Percentiles rank a stretch among this genome's conserved stretches.
phyloP scores from a whole-genome alignment of 2,113 vertebrate species.

The Cryptomyrus ogoouensis region DNA sequence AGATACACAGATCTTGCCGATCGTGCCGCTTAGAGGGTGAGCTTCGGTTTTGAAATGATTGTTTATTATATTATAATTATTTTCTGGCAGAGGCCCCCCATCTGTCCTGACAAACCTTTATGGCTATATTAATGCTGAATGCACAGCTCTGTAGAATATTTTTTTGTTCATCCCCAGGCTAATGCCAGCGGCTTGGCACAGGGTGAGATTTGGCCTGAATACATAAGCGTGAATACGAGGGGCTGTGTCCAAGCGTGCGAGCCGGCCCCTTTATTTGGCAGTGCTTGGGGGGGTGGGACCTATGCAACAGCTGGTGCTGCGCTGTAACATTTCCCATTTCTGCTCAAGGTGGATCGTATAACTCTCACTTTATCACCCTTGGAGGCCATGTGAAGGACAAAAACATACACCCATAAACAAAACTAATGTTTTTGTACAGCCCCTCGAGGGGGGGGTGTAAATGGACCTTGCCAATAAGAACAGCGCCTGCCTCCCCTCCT shows the following conservation, averaged over 20 bases:
- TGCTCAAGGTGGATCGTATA: slow-evolving; percentile 77
- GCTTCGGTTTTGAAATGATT: slow-evolving; percentile 21
- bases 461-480: slow-evolving; percentile 27
- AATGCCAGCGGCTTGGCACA: slow-evolving; percentile 49
- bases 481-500: slow-evolving; percentile 7
- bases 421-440: slow-evolving; percentile 75
- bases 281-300: slow-evolving; percentile 57
- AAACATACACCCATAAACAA: slow-evolving; percentile 63
- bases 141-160: slow-evolving; percentile 57
- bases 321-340: slow-evolving; percentile 79
- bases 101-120: slow-evolving; percentile 62
- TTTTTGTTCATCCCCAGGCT: slow-evolving; percentile 42
- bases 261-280: slow-evolving; percentile 66
- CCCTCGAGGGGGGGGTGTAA: slow-evolving; percentile 36
- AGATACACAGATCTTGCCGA: slow-evolving; percentile 45
- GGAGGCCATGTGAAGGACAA: slow-evolving; percentile 88
- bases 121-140: slow-evolving; percentile 52
- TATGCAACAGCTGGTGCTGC: slow-evolving; percentile 76
- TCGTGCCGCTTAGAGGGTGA: slow-evolving; percentile 30
- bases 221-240: not conserved
- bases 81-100: slow-evolving; percentile 31
- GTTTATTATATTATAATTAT: slow-evolving; percentile 25
- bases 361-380: slow-evolving; percentile 87
- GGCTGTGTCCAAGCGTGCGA: not conserved
- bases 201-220: not conserved